Conservation (phyloP, 2,888 invertebrate species). For the Endotricha flammealis region DNA sequence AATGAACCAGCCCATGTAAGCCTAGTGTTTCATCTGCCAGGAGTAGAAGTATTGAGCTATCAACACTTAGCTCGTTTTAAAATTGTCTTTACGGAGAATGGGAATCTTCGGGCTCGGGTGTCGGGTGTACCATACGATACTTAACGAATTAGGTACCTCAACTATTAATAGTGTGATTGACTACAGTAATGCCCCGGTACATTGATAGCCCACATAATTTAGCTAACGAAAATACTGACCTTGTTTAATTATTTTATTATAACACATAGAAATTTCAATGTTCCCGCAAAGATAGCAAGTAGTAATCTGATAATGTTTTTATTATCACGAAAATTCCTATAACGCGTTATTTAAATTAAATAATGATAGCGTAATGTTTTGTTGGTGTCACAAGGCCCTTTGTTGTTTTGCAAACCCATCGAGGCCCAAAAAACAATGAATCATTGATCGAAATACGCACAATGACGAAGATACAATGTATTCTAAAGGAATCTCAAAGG, state of each 20-base stretch:
- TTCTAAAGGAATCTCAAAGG: neutral
- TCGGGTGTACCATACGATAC: too few relatives aligned
- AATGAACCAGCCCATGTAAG: too few relatives aligned
- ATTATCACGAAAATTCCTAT: neutral
- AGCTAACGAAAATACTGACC: too few relatives aligned
- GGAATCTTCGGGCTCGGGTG: too few relatives aligned
- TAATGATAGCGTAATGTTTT: neutral
- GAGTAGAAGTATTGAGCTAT: too few relatives aligned
- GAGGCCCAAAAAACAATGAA: neutral
- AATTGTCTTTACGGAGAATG: too few relatives aligned
- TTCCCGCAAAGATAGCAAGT: neutral
- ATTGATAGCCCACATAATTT: too few relatives aligned
- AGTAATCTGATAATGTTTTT: neutral
- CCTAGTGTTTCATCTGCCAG: too few relatives aligned
- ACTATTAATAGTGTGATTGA: too few relatives aligned
- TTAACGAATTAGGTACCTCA: too few relatives aligned
- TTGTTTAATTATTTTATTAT: neutral
- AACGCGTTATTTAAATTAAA: neutral
- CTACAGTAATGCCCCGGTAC: neutral
- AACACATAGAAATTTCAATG: neutral
- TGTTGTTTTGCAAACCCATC: neutral
- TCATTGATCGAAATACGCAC: neutral
- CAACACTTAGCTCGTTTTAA: too few relatives aligned
- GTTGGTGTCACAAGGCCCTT: neutral
- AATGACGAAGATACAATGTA: neutral